Evolutionary conservation across 1,140 invertebrate genomes (phyloP).

Genomic region (Penaeus chinensis): DNA sequence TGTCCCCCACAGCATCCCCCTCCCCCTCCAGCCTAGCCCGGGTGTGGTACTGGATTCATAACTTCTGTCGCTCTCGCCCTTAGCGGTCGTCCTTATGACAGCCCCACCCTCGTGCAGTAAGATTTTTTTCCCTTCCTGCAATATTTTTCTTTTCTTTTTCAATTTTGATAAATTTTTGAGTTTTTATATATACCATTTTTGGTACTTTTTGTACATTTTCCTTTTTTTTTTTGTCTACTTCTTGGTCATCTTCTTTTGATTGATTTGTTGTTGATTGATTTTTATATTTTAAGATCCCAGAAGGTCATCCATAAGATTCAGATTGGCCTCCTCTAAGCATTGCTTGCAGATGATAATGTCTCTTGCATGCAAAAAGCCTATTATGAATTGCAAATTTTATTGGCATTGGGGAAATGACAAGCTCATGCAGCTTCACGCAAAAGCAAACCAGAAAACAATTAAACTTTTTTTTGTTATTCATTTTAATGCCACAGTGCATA

Average conservation of each 20-base stretch:
- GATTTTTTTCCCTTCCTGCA: conserved; percentile 26
- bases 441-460: too few relatives aligned
- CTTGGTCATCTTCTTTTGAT: background rate
- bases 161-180: conserved; percentile 25
- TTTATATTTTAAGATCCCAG: background rate
- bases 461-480: too few relatives aligned
- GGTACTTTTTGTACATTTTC: background rate
- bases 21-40: conserved; percentile 8
- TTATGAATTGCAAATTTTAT: too few relatives aligned
- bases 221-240: background rate
- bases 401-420: too few relatives aligned
- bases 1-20: background rate
- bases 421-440: too few relatives aligned
- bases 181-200: conserved; percentile 30
- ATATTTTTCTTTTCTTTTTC: background rate
- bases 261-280: background rate
- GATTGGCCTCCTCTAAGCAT: too few relatives aligned
- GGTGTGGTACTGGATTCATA: conserved; percentile 36
- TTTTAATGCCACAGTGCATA: too few relatives aligned
- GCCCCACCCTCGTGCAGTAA: conserved; percentile 56
- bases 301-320: too few relatives aligned
- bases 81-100: conserved; percentile 57
- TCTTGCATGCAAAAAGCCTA: too few relatives aligned
- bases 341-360: too few relatives aligned
- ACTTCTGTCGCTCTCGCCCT: conserved; percentile 41